Evolutionary conservation across 2,888 invertebrate species (phyloP), one percentile per base, ranked within the genome.

Genomic region (Habrosyne pyritoides): DNA sequence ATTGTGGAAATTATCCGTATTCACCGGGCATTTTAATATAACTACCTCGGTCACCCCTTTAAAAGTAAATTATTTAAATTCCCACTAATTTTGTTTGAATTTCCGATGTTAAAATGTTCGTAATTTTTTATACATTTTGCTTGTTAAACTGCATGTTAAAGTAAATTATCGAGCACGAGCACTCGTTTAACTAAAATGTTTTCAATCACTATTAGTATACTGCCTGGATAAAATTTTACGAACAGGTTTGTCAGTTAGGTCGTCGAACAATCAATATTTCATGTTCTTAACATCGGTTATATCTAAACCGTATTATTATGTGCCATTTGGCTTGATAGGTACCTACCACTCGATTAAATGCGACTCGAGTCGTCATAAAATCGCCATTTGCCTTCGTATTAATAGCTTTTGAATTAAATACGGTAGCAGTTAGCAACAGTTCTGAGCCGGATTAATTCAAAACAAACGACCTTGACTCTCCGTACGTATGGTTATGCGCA

Each of bases 1-100:
- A 86, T 84, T 84, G 80, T 73, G 73, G 71, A 82, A 83, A 87
- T 86, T 85, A 84, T 79, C 77, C 72, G 58, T 70, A 70, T 69
- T 73, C 66, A 67, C 59, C 64, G 75, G 71, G 63, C 74, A 76
- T 77, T 83, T 77, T 71, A 79, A 77, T 83, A 72, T 77, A 79
- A 73, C 69, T 70, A 61, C 57, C 42, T 18, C 18, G 42, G 42
- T 42, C 42, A 42, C 14, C 61, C 53, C 65, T 60, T 28, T 21
- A 50, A 50, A 56, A 56, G 46, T 51, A 53, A 63, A 66, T 67
- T 61, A 66, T 61, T 66, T 57, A 47, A 52, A 49, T 22, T 42
- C 18, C 21, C 28, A 10, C 50, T 10, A 28, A 28, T 21, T 50
- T 42, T 18, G 8, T 18, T 14, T 42, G 42, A 42, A 42, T 42